Percentiles rank a stretch among this genome's conserved stretches.
These are phyloP conservation scores for Ophion obscuratus DNA, from an alignment of 2,888 invertebrate species.

Conservation along the genomic window DNA sequence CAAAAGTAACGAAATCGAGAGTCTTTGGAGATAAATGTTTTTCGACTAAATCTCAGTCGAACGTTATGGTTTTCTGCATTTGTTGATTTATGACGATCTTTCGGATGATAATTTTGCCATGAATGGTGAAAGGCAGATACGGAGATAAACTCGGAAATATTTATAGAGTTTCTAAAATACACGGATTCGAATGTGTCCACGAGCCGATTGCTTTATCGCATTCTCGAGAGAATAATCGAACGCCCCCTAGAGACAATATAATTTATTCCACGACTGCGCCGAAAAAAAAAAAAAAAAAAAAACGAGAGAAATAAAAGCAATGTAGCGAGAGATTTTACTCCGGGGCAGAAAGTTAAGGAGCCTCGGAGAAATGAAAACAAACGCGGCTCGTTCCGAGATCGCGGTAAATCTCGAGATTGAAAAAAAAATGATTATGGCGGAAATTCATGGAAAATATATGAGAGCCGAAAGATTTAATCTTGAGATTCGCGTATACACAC, in stretches of 20 bases:
- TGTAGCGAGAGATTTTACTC: slow-evolving; percentile 19
- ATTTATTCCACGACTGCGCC: slow-evolving; percentile 22
- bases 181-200: slow-evolving; percentile 30
- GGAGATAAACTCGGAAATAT: slow-evolving; percentile 25
- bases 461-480: slow-evolving; percentile 26
- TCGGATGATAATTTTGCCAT: slow-evolving; percentile 30
- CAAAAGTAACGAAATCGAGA: neutral
- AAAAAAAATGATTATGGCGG: slow-evolving; percentile 50
- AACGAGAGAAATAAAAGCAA: neutral
- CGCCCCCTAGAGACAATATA: slow-evolving; percentile 35
- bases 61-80: neutral
- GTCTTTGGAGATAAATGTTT: neutral
- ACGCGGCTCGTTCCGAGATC: slow-evolving; percentile 31
- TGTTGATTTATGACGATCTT: slow-evolving; percentile 14
- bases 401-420: slow-evolving; percentile 20
- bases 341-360: slow-evolving; percentile 44
- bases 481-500: slow-evolving; percentile 15
- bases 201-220: slow-evolving; percentile 37
- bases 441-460: slow-evolving; percentile 43
- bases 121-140: slow-evolving; percentile 45
- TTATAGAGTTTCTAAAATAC: slow-evolving; percentile 44
- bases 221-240: slow-evolving; percentile 42
- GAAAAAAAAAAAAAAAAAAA: slow-evolving; percentile 19
- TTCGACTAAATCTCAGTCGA: neutral
- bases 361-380: slow-evolving; percentile 36